Evolutionary conservation across 2,888 invertebrate genomes (phyloP).

Genomic region (Schizotus pectinicornis): DNA sequence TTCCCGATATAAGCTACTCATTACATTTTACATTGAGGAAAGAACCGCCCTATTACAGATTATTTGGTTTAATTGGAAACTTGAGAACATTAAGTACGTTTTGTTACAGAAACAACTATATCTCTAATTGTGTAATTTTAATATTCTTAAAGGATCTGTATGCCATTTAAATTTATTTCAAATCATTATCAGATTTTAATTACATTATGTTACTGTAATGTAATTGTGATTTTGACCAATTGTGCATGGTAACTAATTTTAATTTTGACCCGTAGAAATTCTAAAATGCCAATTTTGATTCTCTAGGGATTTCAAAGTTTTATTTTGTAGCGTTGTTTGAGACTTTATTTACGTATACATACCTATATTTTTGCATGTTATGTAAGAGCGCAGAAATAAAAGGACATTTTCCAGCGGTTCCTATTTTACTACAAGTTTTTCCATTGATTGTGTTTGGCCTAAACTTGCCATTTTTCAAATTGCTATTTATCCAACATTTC

Average conservation of each 20-base stretch:
- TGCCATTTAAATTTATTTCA: constrained; percentile 19
- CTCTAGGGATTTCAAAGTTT: too few relatives aligned
- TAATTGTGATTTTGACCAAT: neutral
- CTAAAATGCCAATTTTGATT: too few relatives aligned
- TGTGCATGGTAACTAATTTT: constrained; percentile 5
- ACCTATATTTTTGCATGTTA: too few relatives aligned
- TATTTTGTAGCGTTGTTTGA: too few relatives aligned
- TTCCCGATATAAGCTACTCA: neutral
- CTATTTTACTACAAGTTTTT: constrained; percentile 1
- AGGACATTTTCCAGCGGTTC: constrained; percentile 12
- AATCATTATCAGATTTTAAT: constrained; percentile 29
- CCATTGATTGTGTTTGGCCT: constrained; percentile 1
- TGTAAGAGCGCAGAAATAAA: too few relatives aligned
- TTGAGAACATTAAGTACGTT: too few relatives aligned
- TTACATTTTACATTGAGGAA: too few relatives aligned
- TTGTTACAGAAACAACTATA: too few relatives aligned
- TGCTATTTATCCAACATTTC: neutral
- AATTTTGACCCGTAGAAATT: neutral
- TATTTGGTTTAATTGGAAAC: too few relatives aligned
- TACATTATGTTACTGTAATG: constrained; percentile 15
- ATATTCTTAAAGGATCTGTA: constrained; percentile 10
- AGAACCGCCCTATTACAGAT: too few relatives aligned
- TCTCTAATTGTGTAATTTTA: neutral
- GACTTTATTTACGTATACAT: too few relatives aligned
- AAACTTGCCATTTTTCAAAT: constrained; percentile 11